Base-by-base conservation (phyloP, 1,140 invertebrate species). In the Drosophila bocqueti region DNA sequence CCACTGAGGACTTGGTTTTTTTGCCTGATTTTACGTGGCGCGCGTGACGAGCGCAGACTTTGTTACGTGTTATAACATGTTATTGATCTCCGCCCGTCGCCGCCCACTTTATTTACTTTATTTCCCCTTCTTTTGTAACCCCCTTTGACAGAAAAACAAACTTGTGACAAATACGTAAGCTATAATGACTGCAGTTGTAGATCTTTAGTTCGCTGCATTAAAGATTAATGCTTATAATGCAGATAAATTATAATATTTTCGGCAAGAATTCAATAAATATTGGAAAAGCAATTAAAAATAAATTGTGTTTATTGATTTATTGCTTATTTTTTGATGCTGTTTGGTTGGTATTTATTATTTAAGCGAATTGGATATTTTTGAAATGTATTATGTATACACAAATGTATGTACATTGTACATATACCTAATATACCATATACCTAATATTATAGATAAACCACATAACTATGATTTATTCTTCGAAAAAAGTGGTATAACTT, bases 21-120 rank as follows among this genome's bases (percentile, higher is more conserved):
- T 59, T 50, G 40, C 21, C 52, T n/a, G 42, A 49, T 74, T 62
- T 76, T 57, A 65, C 72, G 54, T 65, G 18, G 52, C 73, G 62
- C 74, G 73, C 69, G 69, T 73, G 69, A 73, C 69, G 46, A 61
- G 50, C 67, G 54, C 69, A 43, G 18, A 62, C 40, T 73, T 74
- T 75, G 68, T 75, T 75, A 74, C 72, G 68, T 75, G 58, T 36
- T 63, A 61, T 73, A 72, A 60, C 67, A 61, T 50, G 67, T 60
- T 73, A 73, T 73, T 73, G 69, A 73, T 73, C 69, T 38, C 40
- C 49, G n/a, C 42, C 66, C 34, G 26, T 21, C 9, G 13, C 43
- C 21, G n/a, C 18, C 45, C 67, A 40, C 40, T 38, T 2, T 46
- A 38, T 66, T 66, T 68, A 31, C 34, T 50, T 68, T 65, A 38